Conservation (phyloP, 2,888 invertebrate genomes). For the Lochmaea crataegi region DNA sequence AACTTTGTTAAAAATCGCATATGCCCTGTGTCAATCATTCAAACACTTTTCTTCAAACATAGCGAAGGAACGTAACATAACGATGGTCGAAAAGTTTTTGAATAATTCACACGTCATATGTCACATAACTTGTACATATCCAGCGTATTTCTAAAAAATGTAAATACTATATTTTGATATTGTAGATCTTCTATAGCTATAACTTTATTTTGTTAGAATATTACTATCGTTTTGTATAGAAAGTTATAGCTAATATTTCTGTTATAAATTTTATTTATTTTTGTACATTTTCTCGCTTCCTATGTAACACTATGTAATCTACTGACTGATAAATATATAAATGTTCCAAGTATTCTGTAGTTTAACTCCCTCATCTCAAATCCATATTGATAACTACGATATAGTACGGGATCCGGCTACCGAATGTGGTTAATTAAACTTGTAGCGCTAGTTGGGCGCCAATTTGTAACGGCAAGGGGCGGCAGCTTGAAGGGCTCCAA, state of each 20-base stretch:
- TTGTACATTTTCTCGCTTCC: conserved; percentile 42
- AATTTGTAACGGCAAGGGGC: too few species aligned
- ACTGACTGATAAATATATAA: conserved; percentile 58
- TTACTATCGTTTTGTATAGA: conserved; percentile 35
- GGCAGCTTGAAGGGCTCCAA: too few species aligned
- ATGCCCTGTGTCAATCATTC: not conserved
- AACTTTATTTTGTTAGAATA: conserved; percentile 48
- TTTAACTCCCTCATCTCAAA: not conserved
- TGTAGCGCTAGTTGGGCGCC: too few species aligned
- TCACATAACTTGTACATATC: conserved; percentile 63
- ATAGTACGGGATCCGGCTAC: too few species aligned
- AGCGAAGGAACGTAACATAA: too few species aligned
- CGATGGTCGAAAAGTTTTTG: not conserved
- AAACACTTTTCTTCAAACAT: conserved; percentile 4
- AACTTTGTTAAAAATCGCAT: not conserved
- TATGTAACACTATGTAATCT: conserved; percentile 52
- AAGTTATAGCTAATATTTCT: conserved; percentile 18
- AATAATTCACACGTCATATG: conserved; percentile 25
- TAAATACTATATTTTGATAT: conserved; percentile 65
- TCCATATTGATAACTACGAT: not conserved
- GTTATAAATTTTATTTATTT: conserved; percentile 29
- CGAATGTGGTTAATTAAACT: too few species aligned
- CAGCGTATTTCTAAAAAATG: conserved; percentile 64
- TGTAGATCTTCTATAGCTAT: conserved; percentile 51
- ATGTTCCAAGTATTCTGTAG: conserved; percentile 28